Evolutionary conservation across 2,888 invertebrate species (phyloP), one percentile per base, ranked within the genome.

Genomic region (Drosophila dives): DNA sequence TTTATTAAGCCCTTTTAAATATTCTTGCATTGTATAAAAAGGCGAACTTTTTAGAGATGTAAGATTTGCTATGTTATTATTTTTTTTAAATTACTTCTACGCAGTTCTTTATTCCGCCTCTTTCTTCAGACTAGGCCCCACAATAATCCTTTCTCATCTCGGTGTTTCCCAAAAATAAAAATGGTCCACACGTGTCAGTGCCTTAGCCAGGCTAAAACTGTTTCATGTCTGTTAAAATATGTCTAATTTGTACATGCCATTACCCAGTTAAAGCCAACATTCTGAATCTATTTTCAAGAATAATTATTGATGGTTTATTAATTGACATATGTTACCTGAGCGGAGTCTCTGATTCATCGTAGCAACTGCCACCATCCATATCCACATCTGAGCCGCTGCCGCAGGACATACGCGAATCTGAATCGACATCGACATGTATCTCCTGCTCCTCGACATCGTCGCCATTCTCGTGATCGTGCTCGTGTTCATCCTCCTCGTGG

Each of bases 401-500:
- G 71, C 93, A 93, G 73, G 86, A 93, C 86, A 93, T 91, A 53
- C 93, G 81, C 32, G 93, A 93, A 91, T 92, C 93, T 79, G 89
- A 92, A 84, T 90, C 94, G 69, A 92, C 93, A 89, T 91, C 94
- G 76, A 91, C 94, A 80, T 92, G 93, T 81, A 92, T 93, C 89
- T 92, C 93, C 85, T 91, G 93, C 80, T 92, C 93, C 80, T 86
- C 92, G 79, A 90, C 93, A 83, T 90, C 93, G 84, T 90, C 93
- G 83, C 88, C 85, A 29, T 83, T 74, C 68, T 87, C 83, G 55
- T 75, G 72, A 55, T 86, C 87, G 32, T 86, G 84, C 64, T 91
- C 92, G 71, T 91, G 92, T 59, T 91, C 91, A 79, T 91, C 91
- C 80, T 91, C 91, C 85, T 91, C 91, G 86, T 89, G 93, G 55